phyloP scores from a whole-genome alignment of 92 coral and sea anemone genomes.

The Actinernus sp. region DNA sequence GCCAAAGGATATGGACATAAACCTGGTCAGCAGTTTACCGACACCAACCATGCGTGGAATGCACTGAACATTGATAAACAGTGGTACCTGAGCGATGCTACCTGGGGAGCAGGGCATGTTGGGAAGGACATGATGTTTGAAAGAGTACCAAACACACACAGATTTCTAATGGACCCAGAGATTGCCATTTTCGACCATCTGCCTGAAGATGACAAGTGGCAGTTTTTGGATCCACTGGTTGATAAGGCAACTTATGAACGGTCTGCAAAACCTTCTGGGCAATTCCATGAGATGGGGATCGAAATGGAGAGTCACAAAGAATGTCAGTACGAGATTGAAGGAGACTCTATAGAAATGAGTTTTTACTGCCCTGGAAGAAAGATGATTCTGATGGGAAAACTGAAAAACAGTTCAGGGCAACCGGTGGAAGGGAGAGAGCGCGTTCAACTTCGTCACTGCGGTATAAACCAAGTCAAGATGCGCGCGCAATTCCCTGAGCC shows the following conservation, averaged over 20 bases:
- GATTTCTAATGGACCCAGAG: slow-evolving; percentile 81
- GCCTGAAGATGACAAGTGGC: slow-evolving; percentile 77
- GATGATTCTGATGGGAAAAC: slow-evolving; percentile 44
- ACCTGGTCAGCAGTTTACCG: slow-evolving; percentile 46
- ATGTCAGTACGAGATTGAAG: slow-evolving; percentile 24
- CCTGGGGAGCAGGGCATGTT: slow-evolving; percentile 78
- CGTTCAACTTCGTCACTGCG: slow-evolving; percentile 60
- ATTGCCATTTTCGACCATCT: slow-evolving; percentile 68
- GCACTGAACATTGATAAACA: slow-evolving; percentile 56
- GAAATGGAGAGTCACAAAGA: slow-evolving; percentile 71
- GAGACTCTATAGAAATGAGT: slow-evolving; percentile 56
- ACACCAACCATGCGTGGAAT: slow-evolving; percentile 78
- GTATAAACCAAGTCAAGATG: slow-evolving; percentile 65
- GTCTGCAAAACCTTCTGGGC: slow-evolving; percentile 68
- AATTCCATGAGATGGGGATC: slow-evolving; percentile 57
- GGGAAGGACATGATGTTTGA: slow-evolving; percentile 75
- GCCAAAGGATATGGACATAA: slow-evolving; percentile 66
- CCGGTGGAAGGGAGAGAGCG: slow-evolving; percentile 49
- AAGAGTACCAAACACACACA: slow-evolving; percentile 52
- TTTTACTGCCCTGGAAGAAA: slow-evolving; percentile 71
- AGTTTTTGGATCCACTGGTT: slow-evolving; percentile 64
- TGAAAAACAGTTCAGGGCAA: slow-evolving; percentile 49
- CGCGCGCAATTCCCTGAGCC: slow-evolving; percentile 72
- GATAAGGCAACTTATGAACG: slow-evolving; percentile 57
- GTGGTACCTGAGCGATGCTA: slow-evolving; percentile 81